These are phyloP conservation scores for Passerina amoena DNA, from an alignment of 2,113 vertebrate species.

Conservation along the genomic window DNA sequence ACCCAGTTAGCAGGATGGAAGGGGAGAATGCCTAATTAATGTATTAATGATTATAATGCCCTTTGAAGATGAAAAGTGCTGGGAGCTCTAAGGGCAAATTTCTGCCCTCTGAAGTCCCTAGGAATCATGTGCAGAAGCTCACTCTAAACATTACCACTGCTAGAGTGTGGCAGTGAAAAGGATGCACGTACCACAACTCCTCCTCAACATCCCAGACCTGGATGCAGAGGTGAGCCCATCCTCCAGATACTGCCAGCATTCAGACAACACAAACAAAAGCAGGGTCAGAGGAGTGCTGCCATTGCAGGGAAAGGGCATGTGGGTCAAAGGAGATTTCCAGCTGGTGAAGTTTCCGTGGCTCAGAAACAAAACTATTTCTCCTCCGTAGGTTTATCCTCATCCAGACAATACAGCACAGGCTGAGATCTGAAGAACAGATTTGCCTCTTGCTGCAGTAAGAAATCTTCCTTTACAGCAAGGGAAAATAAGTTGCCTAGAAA, in stretches of 20 bases:
- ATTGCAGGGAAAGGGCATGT: not conserved
- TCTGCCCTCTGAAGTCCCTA: conserved; percentile 7
- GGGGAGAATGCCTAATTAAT: conserved; percentile 50
- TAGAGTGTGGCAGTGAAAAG: not conserved
- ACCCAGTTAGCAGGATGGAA: conserved; percentile 57
- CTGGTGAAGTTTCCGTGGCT: not conserved
- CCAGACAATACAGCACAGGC: not conserved
- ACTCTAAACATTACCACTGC: not conserved
- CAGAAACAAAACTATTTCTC: not conserved
- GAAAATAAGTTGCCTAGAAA: conserved; percentile 31
- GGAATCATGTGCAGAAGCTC: not conserved
- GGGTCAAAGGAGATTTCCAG: not conserved
- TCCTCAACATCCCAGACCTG: not conserved
- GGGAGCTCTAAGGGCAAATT: not conserved
- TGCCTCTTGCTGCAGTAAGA: not conserved
- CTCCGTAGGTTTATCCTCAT: not conserved
- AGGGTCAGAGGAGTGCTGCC: not conserved
- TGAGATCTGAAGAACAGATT: not conserved
- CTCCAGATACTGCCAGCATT: not conserved
- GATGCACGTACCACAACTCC: not conserved
- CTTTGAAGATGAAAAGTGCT: conserved; percentile 58
- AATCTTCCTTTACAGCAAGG: not conserved
- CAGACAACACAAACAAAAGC: not conserved
- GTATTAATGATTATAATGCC: conserved; percentile 42
- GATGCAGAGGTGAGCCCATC: not conserved